phyloP scores from a whole-genome alignment of 2,113 vertebrate genomes.

The Sapayoa aenigma region DNA sequence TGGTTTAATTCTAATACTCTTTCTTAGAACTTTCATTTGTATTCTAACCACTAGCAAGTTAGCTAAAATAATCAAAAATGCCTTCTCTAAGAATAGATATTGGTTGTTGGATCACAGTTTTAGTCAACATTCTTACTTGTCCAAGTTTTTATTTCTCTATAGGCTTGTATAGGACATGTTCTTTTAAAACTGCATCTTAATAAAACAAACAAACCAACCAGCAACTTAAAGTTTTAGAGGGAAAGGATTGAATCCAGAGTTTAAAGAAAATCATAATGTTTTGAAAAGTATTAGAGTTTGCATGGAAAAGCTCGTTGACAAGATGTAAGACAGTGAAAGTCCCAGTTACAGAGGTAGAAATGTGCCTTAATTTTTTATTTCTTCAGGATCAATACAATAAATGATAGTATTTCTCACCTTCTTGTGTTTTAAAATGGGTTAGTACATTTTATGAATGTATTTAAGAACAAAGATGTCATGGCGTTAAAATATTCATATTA shows the following conservation, averaged over 20 bases:
- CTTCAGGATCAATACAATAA: background rate
- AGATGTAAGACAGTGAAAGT: background rate
- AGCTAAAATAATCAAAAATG: background rate
- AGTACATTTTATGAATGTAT: background rate
- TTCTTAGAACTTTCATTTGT: background rate
- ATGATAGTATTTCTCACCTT: background rate
- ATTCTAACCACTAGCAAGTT: background rate
- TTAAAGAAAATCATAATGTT: background rate
- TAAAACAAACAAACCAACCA: background rate
- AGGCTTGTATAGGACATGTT: background rate
- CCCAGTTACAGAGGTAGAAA: background rate
- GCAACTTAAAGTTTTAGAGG: background rate
- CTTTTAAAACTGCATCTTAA: background rate
- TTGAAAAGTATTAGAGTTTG: background rate
- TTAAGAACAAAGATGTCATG: background rate
- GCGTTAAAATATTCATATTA: background rate
- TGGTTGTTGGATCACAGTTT: background rate
- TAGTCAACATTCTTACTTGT: background rate
- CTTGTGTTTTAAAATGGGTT: background rate
- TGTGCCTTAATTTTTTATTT: background rate
- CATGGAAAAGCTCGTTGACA: background rate
- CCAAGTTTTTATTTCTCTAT: background rate
- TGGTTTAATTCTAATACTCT: background rate
- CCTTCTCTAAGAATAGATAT: background rate
- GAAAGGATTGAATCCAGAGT: background rate